phyloP scores from a whole-genome alignment of 2,113 vertebrate genomes.

The Gnathonemus echidnorhynchus region DNA sequence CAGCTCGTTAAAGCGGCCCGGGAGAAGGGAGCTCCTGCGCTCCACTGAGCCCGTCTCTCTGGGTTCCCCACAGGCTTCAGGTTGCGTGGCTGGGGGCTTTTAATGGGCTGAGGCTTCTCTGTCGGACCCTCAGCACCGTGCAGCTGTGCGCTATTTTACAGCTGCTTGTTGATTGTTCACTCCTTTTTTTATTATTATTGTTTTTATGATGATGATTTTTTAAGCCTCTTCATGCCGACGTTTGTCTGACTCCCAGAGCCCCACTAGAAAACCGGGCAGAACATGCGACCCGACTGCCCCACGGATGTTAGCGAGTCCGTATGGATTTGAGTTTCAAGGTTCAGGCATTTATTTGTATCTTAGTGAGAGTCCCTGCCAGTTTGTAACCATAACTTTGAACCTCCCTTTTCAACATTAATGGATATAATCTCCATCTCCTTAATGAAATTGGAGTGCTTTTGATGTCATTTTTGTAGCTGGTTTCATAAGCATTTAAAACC shows the following conservation, averaged over 20 bases:
- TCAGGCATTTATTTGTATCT: not conserved
- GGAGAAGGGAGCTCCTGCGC: not conserved
- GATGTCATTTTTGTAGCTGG: not conserved
- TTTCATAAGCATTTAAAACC: not conserved
- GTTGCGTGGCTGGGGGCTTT: not conserved
- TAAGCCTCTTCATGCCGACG: not conserved
- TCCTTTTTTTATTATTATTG: not conserved
- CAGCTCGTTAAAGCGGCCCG: constrained; percentile 3
- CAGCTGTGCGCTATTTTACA: not conserved
- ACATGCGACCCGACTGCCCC: not conserved
- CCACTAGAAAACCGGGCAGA: not conserved
- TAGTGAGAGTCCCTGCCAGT: not conserved
- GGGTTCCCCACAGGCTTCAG: not conserved
- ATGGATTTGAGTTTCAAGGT: not conserved
- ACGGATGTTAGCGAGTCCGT: not conserved
- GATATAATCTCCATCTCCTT: not conserved
- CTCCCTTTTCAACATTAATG: not conserved
- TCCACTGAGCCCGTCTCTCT: not conserved
- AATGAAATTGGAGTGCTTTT: not conserved
- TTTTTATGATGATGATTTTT: not conserved
- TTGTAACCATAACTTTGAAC: not conserved
- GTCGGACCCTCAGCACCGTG: not conserved
- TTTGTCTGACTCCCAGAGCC: not conserved
- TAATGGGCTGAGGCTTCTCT: not conserved
- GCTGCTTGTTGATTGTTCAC: not conserved